Evolutionary conservation across 2,888 invertebrate species (phyloP).

Genomic region (Sussaba pulchella): DNA sequence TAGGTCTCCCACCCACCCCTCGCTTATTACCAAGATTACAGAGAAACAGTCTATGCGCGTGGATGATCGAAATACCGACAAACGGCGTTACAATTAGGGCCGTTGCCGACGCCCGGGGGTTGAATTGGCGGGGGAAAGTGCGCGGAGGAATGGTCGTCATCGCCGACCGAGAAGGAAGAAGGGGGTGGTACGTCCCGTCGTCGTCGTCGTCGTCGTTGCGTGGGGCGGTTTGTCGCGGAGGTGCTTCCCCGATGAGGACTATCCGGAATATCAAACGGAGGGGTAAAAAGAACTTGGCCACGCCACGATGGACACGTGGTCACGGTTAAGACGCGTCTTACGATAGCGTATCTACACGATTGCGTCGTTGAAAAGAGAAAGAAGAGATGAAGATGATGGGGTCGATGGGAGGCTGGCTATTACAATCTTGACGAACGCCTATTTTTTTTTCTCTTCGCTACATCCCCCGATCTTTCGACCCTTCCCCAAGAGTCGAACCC

Average conservation of each 20-base stretch:
- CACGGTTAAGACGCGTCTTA: slow-evolving; percentile 8
- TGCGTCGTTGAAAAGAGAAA: background rate
- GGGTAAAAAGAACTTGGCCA: background rate
- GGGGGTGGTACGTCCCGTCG: slow-evolving; percentile 22
- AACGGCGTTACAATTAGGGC: slow-evolving; percentile 61
- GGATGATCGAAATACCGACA: slow-evolving; percentile 22
- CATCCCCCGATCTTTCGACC: slow-evolving; percentile 16
- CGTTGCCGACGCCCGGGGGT: slow-evolving; percentile 29
- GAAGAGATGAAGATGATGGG: slow-evolving; percentile 9
- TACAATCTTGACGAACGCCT: background rate
- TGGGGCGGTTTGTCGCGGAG: too few species aligned
- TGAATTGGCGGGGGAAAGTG: slow-evolving; percentile 12
- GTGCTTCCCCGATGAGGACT: background rate
- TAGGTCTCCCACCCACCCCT: slow-evolving; percentile 8
- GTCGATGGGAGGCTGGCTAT: background rate
- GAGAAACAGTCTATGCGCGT: slow-evolving; percentile 38
- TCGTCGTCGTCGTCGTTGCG: background rate
- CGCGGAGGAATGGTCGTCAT: slow-evolving; percentile 38
- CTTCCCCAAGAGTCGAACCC: slow-evolving; percentile 71
- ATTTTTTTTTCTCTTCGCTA: slow-evolving; percentile 33
- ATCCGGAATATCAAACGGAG: background rate
- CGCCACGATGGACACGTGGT: too few species aligned
- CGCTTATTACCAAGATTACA: slow-evolving; percentile 66
- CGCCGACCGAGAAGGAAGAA: too few species aligned
- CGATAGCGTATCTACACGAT: background rate